Conservation (phyloP, 2,888 invertebrate species). For the Stenurella melanura region DNA sequence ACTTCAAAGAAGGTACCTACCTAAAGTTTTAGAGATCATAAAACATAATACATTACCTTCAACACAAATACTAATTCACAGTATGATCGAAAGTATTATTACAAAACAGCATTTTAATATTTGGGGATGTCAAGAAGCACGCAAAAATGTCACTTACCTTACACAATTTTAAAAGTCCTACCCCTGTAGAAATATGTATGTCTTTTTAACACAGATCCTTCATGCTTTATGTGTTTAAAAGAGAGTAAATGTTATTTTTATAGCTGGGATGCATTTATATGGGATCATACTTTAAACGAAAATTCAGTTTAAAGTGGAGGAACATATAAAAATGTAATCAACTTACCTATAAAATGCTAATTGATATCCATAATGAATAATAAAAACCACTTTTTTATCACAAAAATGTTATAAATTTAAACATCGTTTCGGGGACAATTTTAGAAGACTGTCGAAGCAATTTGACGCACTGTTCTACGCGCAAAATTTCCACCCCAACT, state of each 20-base stretch:
- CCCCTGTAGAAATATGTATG: neutral
- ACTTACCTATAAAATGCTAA: slow-evolving; percentile 28
- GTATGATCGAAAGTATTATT: too few relatives aligned
- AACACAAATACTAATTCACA: too few relatives aligned
- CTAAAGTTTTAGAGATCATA: too few relatives aligned
- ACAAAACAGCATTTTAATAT: neutral
- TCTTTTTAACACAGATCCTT: neutral
- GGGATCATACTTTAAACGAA: neutral
- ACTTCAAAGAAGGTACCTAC: too few relatives aligned
- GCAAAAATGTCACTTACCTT: neutral
- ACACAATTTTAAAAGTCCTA: neutral
- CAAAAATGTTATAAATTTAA: slow-evolving; percentile 46
- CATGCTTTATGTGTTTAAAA: neutral
- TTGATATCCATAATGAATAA: slow-evolving; percentile 27
- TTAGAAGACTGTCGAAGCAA: slow-evolving; percentile 39
- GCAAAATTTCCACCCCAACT: slow-evolving; percentile 56
- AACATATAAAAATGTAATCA: neutral
- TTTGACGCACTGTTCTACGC: slow-evolving; percentile 53
- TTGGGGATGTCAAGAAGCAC: neutral
- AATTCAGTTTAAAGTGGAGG: neutral
- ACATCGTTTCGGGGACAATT: slow-evolving; percentile 45
- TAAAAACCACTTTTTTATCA: slow-evolving; percentile 38
- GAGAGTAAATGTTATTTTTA: neutral
- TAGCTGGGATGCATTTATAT: neutral
- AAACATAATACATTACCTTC: too few relatives aligned